Conservation (phyloP, 2,888 invertebrate genomes). For the Eupithecia subumbrata region DNA sequence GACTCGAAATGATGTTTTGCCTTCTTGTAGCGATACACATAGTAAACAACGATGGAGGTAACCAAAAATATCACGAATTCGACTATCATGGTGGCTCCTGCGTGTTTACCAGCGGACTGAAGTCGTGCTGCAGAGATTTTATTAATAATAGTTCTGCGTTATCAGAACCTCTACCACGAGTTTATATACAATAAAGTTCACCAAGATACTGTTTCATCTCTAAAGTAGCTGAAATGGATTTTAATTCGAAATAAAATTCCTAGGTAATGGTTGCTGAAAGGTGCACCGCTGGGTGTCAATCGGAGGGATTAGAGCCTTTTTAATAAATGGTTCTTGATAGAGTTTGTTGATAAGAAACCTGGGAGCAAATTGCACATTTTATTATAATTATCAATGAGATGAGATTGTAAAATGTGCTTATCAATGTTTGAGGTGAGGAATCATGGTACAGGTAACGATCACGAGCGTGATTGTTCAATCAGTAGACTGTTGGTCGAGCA, state of each 20-base stretch:
- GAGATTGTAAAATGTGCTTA: too few species aligned
- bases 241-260: background rate
- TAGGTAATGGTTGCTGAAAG: background rate
- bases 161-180: slow-evolving; percentile 3
- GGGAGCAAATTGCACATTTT: background rate
- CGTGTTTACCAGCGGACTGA: background rate
- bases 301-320: too few species aligned
- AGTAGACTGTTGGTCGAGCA: background rate
- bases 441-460: background rate
- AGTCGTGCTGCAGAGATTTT: background rate
- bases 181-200: background rate
- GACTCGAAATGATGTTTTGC: background rate
- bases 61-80: background rate
- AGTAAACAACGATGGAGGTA: background rate
- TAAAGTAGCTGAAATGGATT: background rate
- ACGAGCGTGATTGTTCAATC: background rate
- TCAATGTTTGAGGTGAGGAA: background rate
- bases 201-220: background rate
- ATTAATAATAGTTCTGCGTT: background rate
- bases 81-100: background rate
- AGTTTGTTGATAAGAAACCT: background rate
- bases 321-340: background rate
- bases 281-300: background rate
- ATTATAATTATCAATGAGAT: too few species aligned
- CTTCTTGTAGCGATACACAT: background rate